Conservation (phyloP, 2,888 invertebrate species). For the Drosophila monieri region DNA sequence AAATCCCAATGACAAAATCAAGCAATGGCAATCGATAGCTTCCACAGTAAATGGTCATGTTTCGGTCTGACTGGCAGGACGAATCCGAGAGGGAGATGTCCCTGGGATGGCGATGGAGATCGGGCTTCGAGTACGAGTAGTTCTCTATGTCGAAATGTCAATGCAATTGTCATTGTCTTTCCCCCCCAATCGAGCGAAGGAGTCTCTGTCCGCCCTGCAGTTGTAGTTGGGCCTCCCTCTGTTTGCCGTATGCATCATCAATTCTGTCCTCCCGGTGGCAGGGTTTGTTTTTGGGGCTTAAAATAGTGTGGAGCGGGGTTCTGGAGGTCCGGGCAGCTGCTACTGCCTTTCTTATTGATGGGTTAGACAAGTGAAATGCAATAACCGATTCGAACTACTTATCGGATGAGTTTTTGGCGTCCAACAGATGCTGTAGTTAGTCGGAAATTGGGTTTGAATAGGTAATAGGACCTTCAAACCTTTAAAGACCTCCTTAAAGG, state of each 20-base stretch:
- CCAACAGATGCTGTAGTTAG: constrained; percentile 12
- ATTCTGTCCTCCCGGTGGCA: constrained; percentile 57
- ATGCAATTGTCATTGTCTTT: constrained; percentile 70
- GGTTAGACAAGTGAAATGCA: constrained; percentile 58
- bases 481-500: neutral
- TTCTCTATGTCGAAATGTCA: constrained; percentile 70
- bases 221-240: constrained; percentile 38
- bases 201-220: constrained; percentile 1
- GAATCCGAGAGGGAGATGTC: constrained; percentile 1
- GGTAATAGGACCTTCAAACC: neutral
- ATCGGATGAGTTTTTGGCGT: constrained; percentile 8
- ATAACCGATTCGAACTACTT: constrained; percentile 61
- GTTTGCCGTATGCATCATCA: constrained; percentile 75
- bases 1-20: constrained; percentile 79
- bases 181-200: neutral
- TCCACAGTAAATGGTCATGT: constrained; percentile 73
- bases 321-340: constrained; percentile 37
- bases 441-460: neutral
- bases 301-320: neutral
- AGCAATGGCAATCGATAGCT: constrained; percentile 76
- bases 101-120: neutral
- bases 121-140: constrained; percentile 32
- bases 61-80: constrained; percentile 67
- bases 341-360: constrained; percentile 62
- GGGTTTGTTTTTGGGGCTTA: constrained; percentile 19